Conservation (phyloP, 2,113 vertebrate species). For the Hiodon alosoides region DNA sequence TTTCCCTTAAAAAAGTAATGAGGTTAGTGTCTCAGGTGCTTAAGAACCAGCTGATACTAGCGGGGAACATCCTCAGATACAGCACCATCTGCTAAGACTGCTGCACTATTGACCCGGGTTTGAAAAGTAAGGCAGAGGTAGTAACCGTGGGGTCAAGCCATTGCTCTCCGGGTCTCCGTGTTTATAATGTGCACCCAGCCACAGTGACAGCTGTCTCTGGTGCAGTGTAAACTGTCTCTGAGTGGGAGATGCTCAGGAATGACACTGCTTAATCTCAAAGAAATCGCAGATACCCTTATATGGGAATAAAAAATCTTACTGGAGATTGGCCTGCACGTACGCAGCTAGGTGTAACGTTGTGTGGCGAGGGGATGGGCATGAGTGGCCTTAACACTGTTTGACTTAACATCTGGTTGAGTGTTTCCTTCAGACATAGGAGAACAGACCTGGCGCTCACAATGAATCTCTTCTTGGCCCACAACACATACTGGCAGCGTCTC, state of each 20-base stretch:
- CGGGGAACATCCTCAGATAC: too few relatives aligned
- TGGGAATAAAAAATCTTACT: conserved; percentile 44
- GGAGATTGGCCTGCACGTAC: conserved; percentile 23
- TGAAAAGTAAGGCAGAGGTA: conserved; percentile 14
- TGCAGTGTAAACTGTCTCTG: conserved; percentile 28
- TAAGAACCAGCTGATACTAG: too few relatives aligned
- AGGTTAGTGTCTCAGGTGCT: too few relatives aligned
- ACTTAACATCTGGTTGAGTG: conserved; percentile 10
- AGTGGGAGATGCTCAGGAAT: conserved; percentile 17
- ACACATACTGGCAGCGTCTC: neutral
- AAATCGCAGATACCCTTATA: conserved; percentile 56
- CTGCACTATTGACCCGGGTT: too few relatives aligned
- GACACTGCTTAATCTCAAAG: conserved; percentile 26
- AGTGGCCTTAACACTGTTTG: neutral
- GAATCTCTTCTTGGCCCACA: neutral
- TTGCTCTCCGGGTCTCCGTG: conserved; percentile 23
- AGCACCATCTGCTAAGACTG: too few relatives aligned
- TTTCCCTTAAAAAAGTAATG: too few relatives aligned
- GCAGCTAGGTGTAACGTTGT: neutral
- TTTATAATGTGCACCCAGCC: conserved; percentile 26
- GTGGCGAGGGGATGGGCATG: neutral
- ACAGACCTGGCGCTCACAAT: neutral
- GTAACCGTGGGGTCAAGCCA: conserved; percentile 5
- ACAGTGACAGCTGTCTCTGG: conserved; percentile 29
- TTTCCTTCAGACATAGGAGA: neutral